Evolutionary conservation across 2,113 vertebrate genomes (phyloP).

Genomic region (Paedocypris sp.): DNA sequence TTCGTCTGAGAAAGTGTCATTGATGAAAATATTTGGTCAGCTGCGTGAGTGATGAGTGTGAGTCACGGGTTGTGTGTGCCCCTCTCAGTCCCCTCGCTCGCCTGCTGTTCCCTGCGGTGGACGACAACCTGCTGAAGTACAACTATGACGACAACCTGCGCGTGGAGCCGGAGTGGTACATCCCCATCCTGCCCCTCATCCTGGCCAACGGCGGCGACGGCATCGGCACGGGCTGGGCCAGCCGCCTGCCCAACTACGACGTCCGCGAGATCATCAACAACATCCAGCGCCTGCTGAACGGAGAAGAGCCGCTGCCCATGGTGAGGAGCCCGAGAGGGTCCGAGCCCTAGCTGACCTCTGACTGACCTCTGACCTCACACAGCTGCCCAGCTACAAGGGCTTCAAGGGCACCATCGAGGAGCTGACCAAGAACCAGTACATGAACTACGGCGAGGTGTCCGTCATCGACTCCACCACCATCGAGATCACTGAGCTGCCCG

Average conservation of each 20-base stretch:
- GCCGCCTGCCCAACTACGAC: constrained; percentile 83
- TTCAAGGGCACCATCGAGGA: constrained; percentile 86
- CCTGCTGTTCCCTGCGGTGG: constrained; percentile 74
- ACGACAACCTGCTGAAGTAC: constrained; percentile 82
- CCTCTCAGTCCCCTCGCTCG: constrained; percentile 72
- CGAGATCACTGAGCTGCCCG: constrained; percentile 93
- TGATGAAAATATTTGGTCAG: too few relatives aligned
- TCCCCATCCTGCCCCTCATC: constrained; percentile 87
- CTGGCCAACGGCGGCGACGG: constrained; percentile 88
- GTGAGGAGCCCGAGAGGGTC: constrained; percentile 60
- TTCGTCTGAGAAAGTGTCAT: too few relatives aligned
- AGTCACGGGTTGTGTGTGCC: too few relatives aligned
- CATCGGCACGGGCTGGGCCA: constrained; percentile 96
- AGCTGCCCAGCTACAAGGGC: constrained; percentile 91
- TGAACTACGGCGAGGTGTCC: constrained; percentile 83
- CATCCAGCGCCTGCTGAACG: constrained; percentile 77
- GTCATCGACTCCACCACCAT: constrained; percentile 87
- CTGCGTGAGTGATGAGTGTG: too few relatives aligned
- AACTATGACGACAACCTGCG: constrained; percentile 91
- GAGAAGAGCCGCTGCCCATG: constrained; percentile 80
- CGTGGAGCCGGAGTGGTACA: constrained; percentile 96
- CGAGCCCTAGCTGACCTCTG: not conserved
- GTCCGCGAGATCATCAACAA: constrained; percentile 82
- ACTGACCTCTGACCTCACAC: not conserved
- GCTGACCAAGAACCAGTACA: constrained; percentile 74